These are phyloP conservation scores for Lepidonotus clava DNA, from an alignment of 2,888 invertebrate genomes.

Conservation along the genomic window DNA sequence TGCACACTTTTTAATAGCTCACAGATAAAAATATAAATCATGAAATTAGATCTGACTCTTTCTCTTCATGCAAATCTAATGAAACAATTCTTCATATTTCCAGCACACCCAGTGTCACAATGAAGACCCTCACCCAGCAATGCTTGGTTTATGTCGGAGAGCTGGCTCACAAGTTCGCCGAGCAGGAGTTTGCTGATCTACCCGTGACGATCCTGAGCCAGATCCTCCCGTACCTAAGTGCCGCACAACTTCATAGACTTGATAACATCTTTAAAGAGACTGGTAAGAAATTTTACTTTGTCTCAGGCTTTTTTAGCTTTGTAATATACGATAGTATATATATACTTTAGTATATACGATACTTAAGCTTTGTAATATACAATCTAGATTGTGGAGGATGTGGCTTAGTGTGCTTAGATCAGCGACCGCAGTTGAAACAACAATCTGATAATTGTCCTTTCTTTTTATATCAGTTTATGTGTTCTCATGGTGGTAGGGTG, in stretches of 20 bases:
- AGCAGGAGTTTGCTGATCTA: not conserved
- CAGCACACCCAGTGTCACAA: too few species aligned
- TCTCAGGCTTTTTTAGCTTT: not conserved
- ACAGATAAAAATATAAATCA: too few species aligned
- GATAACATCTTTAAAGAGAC: conserved; percentile 22
- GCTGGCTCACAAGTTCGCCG: not conserved
- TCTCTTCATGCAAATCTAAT: too few species aligned
- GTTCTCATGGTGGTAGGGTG: too few species aligned
- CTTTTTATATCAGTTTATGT: too few species aligned
- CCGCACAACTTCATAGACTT: conserved; percentile 31
- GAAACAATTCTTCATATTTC: too few species aligned
- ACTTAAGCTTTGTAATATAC: not conserved
- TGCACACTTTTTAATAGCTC: too few species aligned
- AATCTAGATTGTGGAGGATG: too few species aligned
- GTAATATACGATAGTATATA: not conserved
- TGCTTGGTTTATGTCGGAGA: conserved; percentile 23
- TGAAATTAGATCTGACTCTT: too few species aligned
- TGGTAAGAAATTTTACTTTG: not conserved
- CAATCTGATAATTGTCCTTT: too few species aligned
- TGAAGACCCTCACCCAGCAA: conserved; percentile 26
- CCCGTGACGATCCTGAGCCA: not conserved
- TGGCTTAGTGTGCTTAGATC: too few species aligned
- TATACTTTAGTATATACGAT: not conserved
- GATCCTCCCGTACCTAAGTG: conserved; percentile 13
- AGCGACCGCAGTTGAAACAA: too few species aligned